These are phyloP conservation scores for Monopis laevigella DNA, from an alignment of 2,888 invertebrate species.

Conservation along the genomic window DNA sequence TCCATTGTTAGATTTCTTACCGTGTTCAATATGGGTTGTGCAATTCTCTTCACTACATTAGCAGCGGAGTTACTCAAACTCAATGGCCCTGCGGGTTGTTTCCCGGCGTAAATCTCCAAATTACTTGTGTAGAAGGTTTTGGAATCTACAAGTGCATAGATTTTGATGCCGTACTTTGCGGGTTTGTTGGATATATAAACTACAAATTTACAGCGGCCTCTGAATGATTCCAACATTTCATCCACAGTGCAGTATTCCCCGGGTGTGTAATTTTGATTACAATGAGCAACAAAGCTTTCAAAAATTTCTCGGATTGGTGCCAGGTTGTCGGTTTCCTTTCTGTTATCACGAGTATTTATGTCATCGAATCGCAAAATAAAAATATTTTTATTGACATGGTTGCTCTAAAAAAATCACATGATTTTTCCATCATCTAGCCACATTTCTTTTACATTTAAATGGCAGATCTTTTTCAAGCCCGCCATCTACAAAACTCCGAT, in stretches of 20 bases:
- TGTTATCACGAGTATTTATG: constrained; percentile 8
- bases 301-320: too few species aligned
- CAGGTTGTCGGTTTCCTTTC: constrained; percentile 5
- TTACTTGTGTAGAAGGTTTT: too few species aligned
- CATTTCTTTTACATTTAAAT: constrained; percentile 4
- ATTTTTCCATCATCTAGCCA: constrained; percentile 1
- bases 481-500: too few species aligned
- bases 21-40: neutral
- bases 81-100: neutral
- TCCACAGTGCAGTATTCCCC: too few species aligned
- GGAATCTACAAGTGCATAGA: too few species aligned
- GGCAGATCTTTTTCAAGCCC: too few species aligned
- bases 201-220: too few species aligned
- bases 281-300: neutral
- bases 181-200: too few species aligned
- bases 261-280: too few species aligned
- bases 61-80: neutral
- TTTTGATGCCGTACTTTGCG: too few species aligned
- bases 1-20: constrained; percentile 3
- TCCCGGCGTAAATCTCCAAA: constrained; percentile 4
- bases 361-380: constrained; percentile 10
- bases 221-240: too few species aligned
- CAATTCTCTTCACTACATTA: neutral
- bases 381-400: constrained; percentile 1
- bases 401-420: constrained; percentile 5